A percentile compares a stretch with the other conserved stretches of the same genome.
These are phyloP conservation scores for Serrognathus titanus DNA, from an alignment of 2,888 invertebrate species.

Conservation along the genomic window DNA sequence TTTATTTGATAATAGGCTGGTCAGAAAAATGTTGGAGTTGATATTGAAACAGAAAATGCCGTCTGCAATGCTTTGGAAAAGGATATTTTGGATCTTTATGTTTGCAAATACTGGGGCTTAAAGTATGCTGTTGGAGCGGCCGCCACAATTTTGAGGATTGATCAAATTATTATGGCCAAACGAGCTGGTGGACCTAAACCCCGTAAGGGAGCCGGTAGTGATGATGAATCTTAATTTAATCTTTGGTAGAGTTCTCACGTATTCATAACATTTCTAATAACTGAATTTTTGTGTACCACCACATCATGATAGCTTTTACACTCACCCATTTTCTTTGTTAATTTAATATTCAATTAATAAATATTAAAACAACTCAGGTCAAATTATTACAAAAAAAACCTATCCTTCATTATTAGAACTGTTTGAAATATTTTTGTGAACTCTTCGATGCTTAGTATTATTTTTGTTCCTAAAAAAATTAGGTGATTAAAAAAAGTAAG, in stretches of 20 bases:
- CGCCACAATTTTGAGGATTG: conserved; percentile 87
- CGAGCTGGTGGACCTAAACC: conserved; percentile 93
- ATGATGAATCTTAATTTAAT: conserved; percentile 59
- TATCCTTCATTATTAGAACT: too few species aligned
- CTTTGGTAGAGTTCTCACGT: too few species aligned
- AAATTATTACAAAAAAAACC: too few species aligned
- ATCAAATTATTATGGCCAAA: conserved; percentile 98
- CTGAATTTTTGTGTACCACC: too few species aligned
- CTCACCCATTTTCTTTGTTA: not conserved
- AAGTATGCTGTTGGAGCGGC: conserved; percentile 95
- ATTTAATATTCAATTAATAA: not conserved
- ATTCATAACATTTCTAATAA: too few species aligned
- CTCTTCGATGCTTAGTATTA: too few species aligned
- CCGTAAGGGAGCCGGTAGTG: conserved; percentile 60
- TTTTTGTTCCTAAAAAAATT: too few species aligned
- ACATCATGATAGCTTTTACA: too few species aligned
- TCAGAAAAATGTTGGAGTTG: conserved; percentile 72
- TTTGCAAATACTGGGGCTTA: conserved; percentile 88
- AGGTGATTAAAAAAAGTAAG: too few species aligned
- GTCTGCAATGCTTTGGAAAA: conserved; percentile 74
- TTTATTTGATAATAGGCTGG: conserved; percentile 57
- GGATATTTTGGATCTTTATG: conserved; percentile 78
- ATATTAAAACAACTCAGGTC: too few species aligned
- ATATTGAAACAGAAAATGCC: conserved; percentile 77
- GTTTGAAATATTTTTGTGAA: too few species aligned